These are phyloP conservation scores for Physella acuta DNA, from an alignment of 1,140 invertebrate genomes.

Conservation along the genomic window DNA sequence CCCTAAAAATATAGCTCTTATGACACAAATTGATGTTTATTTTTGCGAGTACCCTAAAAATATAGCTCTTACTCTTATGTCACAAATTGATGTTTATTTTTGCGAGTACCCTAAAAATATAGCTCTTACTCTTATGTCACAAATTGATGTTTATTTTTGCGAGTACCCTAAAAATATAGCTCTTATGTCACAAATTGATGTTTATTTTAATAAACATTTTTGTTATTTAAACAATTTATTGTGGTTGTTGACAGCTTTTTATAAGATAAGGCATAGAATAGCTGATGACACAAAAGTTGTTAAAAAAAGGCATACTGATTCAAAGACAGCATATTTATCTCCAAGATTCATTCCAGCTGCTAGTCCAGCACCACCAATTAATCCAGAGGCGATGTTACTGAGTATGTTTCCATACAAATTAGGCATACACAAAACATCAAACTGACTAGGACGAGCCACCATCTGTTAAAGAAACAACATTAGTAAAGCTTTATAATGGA, in stretches of 20 bases:
- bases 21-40: no score
- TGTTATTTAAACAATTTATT: no score
- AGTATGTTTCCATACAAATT: slow-evolving; percentile 99
- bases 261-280: background rate
- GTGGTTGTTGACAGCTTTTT: background rate
- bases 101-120: no score
- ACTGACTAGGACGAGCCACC: slow-evolving; percentile 93
- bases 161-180: no score
- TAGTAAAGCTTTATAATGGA: slow-evolving; percentile 1
- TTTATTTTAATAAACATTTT: no score
- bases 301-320: slow-evolving; percentile 73
- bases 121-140: no score
- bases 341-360: slow-evolving; percentile 93
- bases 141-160: no score
- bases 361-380: slow-evolving; percentile 96
- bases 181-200: no score
- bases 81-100: no score
- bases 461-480: slow-evolving; percentile 70
- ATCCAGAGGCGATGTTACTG: slow-evolving; percentile 91
- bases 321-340: slow-evolving; percentile 90
- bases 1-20: no score
- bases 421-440: slow-evolving; percentile 97
- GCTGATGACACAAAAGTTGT: background rate
- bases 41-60: no score
- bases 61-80: no score